Evolutionary conservation across 2,888 invertebrate species (phyloP), one percentile per base, ranked within the genome.

Genomic region (Hydrotaea diabolus): DNA sequence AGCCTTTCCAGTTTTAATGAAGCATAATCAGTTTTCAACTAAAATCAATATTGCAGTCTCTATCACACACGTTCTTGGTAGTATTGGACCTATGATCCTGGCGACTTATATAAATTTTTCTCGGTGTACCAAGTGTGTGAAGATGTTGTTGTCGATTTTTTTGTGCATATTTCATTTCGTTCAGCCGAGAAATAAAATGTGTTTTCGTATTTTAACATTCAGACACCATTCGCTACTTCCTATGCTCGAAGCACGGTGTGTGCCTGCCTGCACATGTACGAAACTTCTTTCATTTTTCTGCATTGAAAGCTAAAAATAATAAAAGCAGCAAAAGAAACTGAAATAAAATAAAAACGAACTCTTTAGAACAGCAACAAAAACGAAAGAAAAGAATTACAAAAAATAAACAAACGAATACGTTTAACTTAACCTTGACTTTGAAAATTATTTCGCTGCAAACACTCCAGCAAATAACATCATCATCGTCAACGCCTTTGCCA

Each of bases 361-460:
- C 26, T 49, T 57, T 26, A 59, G 59, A 73, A 69, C 49, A 76
- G 77, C 76, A 71, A n/a, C 80, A 83, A 76, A 80, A 75, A 74
- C 80, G 53, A 26, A 78, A 83, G 53, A 26, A 77, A 83, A 86
- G 75, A 82, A 46, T 79, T 85, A 87, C 71, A 80, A 86, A 82
- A 88, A 87, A 87, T 73, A 86, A 87, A 87, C 79, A 83, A 78
- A 74, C 81, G 53, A 88, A 89, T 85, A 89, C 88, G 87, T 87
- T 88, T 87, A 84, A 75, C 76, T 88, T 90, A 89, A 89, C 90
- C 90, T 90, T 90, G 90, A 90, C 90, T 90, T 89, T 89, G 89
- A 90, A 90, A 85, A 80, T 82, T 85, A 69, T 79, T 82, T 69
- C 55, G 77, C 64, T 64, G 77, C 64, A 4, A 2, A 72, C 75